Evolutionary conservation across 2,888 invertebrate genomes (phyloP).

Genomic region (Rugalucina vietnamica): DNA sequence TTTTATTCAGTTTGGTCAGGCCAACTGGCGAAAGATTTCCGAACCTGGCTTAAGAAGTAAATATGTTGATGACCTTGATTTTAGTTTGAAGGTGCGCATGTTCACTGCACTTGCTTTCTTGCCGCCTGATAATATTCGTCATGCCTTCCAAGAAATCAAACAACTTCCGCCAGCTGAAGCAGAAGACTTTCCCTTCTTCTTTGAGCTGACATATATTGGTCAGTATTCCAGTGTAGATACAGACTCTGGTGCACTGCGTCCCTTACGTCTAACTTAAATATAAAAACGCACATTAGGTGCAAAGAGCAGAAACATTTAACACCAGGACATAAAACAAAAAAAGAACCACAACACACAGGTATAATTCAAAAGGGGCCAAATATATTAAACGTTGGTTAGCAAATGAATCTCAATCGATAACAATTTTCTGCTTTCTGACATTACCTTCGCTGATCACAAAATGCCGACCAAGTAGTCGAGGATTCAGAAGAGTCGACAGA

Average conservation of each 20-base stretch:
- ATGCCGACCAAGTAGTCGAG: too few species aligned
- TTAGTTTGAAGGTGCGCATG: constrained; percentile 5
- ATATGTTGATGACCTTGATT: constrained; percentile 9
- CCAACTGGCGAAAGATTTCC: neutral
- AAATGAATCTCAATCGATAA: too few species aligned
- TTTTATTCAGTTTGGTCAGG: too few species aligned
- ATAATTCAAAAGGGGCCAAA: too few species aligned
- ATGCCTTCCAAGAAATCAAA: constrained; percentile 9
- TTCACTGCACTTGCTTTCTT: constrained; percentile 2
- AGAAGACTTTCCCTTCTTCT: neutral
- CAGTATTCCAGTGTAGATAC: neutral
- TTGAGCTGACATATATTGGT: constrained; percentile 6
- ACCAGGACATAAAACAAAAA: too few species aligned
- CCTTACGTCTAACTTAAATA: constrained; percentile 2
- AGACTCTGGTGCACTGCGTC: neutral
- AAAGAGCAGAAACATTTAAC: too few species aligned
- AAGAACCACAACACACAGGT: too few species aligned
- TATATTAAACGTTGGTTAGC: too few species aligned
- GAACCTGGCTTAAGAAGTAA: neutral
- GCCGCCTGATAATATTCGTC: neutral
- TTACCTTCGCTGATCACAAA: too few species aligned
- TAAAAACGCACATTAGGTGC: too few species aligned
- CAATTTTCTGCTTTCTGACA: too few species aligned
- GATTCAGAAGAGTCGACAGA: too few species aligned
- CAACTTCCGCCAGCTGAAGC: neutral